Evolutionary conservation across 1,140 invertebrate genomes (phyloP).

Genomic region (Leucophenga varia): DNA sequence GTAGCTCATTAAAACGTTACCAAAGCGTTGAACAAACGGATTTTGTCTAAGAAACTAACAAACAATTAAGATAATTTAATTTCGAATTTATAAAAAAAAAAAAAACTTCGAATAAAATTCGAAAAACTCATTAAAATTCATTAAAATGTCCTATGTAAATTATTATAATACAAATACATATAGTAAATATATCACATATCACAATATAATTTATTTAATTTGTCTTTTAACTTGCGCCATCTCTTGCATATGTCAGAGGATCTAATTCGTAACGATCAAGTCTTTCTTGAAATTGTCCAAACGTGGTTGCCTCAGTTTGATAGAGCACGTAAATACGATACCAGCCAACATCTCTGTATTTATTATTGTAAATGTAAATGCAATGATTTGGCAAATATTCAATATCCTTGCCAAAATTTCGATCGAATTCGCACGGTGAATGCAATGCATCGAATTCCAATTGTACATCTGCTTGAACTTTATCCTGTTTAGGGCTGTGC

Average conservation of each 20-base stretch:
- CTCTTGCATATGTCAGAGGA: neutral
- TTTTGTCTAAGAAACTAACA: slow-evolving; percentile 29
- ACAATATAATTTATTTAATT: too few relatives aligned
- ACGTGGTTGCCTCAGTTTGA: slow-evolving; percentile 4
- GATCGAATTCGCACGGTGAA: slow-evolving; percentile 10
- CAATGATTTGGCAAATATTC: slow-evolving; percentile 5
- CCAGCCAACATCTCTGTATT: slow-evolving; percentile 4
- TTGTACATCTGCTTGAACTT: neutral
- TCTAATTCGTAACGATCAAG: neutral
- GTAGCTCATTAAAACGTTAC: slow-evolving; percentile 35
- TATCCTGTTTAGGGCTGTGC: too few relatives aligned
- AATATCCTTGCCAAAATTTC: neutral
- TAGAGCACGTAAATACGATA: slow-evolving; percentile 8
- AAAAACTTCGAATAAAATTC: neutral
- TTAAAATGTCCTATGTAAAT: neutral
- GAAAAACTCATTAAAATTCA: neutral
- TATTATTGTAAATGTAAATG: neutral
- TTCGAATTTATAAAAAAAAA: neutral
- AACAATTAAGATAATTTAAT: neutral
- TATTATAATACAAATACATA: too few relatives aligned
- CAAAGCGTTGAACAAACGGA: slow-evolving; percentile 40
- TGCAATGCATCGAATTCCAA: slow-evolving; percentile 10
- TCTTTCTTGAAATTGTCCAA: slow-evolving; percentile 7
- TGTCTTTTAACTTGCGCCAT: too few relatives aligned
- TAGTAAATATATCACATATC: too few relatives aligned